A percentile compares a stretch with the other conserved stretches of the same genome.
Conservation (phyloP, 1,140 invertebrate genomes). For the Lordiphosa mommai region DNA sequence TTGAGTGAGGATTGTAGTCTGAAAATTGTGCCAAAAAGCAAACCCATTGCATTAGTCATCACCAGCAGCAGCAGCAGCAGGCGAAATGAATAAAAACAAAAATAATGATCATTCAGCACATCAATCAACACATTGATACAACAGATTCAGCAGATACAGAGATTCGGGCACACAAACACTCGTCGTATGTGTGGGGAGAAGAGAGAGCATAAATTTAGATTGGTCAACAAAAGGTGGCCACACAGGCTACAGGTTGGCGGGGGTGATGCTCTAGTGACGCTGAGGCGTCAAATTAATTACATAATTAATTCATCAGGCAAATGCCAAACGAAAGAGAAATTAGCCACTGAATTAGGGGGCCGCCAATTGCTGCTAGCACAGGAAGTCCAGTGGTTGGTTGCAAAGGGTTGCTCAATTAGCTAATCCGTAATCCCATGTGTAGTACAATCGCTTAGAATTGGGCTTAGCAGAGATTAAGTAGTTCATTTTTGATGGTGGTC, state of each 20-base stretch:
- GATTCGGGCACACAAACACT: slow-evolving; percentile 8
- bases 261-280: background rate
- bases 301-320: slow-evolving; percentile 37
- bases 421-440: slow-evolving; percentile 2
- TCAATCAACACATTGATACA: slow-evolving; percentile 62
- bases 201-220: slow-evolving; percentile 1
- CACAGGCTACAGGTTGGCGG: background rate
- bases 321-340: background rate
- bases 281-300: slow-evolving; percentile 18
- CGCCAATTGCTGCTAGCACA: too few relatives aligned
- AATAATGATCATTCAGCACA: slow-evolving; percentile 75
- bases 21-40: slow-evolving; percentile 66
- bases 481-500: background rate
- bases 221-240: background rate
- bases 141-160: slow-evolving; percentile 17
- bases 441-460: background rate
- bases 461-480: slow-evolving; percentile 20
- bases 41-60: slow-evolving; percentile 18
- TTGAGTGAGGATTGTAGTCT: slow-evolving; percentile 49
- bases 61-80: too few relatives aligned
- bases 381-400: background rate
- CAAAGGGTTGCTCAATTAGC: background rate
- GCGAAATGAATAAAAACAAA: slow-evolving; percentile 48
- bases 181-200: background rate
- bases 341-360: slow-evolving; percentile 1